A percentile compares a stretch with the other conserved stretches of the same genome.
phyloP scores from a whole-genome alignment of 2,888 invertebrate genomes.

The Xestoiulus laeticollis region DNA sequence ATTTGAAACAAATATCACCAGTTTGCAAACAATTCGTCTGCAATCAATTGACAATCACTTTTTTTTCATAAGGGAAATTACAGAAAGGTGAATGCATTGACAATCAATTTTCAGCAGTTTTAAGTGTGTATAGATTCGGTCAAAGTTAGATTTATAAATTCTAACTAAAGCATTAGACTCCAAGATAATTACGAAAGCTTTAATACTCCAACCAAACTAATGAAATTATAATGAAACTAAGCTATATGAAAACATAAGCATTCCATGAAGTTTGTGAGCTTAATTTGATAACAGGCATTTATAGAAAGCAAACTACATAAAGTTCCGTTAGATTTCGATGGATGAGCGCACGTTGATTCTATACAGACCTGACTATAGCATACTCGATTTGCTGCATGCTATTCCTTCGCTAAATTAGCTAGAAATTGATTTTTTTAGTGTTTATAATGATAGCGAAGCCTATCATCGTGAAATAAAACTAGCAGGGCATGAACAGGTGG shows the following conservation, averaged over 20 bases:
- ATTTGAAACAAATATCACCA: too few relatives aligned
- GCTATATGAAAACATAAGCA: not conserved
- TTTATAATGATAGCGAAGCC: slow-evolving; percentile 25
- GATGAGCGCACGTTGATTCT: not conserved
- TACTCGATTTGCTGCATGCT: not conserved
- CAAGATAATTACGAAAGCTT: too few relatives aligned
- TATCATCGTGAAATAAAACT: slow-evolving; percentile 23
- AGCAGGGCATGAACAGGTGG: slow-evolving; percentile 21
- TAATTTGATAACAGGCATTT: not conserved
- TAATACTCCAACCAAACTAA: too few relatives aligned
- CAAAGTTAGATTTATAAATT: too few relatives aligned
- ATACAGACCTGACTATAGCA: not conserved
- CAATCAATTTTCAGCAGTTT: too few relatives aligned
- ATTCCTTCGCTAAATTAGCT: not conserved
- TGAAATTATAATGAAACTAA: too few relatives aligned
- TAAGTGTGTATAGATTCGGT: too few relatives aligned
- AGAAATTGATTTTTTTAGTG: slow-evolving; percentile 16
- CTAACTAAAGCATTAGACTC: too few relatives aligned
- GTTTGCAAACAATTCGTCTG: too few relatives aligned
- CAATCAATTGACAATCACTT: too few relatives aligned
- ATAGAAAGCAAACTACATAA: not conserved
- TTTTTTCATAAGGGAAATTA: too few relatives aligned
- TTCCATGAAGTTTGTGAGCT: not conserved
- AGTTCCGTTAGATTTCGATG: not conserved
- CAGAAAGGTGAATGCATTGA: too few relatives aligned